A percentile compares a stretch with the other conserved stretches of the same genome.
These are phyloP conservation scores for Amazonetta brasiliensis DNA, from an alignment of 2,797 vertebrate genomes.

Conservation along the genomic window DNA sequence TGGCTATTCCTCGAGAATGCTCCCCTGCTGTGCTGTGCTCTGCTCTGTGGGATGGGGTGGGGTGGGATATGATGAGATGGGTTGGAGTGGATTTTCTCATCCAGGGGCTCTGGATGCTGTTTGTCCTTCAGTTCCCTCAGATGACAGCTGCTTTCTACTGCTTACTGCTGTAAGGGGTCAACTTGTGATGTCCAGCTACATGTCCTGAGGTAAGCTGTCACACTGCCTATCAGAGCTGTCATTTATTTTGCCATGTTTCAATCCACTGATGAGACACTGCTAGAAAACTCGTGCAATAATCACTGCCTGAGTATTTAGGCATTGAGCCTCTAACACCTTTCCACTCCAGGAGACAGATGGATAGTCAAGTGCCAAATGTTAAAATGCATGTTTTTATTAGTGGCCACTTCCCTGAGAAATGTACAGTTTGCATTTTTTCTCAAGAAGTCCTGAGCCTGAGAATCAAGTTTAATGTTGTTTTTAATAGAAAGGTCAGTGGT, in stretches of 20 bases:
- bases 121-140: neutral
- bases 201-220: neutral
- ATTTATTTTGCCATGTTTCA: neutral
- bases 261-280: neutral
- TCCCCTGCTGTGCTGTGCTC: neutral
- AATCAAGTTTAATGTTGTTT: conserved; percentile 47
- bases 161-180: neutral
- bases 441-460: conserved; percentile 43
- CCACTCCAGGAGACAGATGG: neutral
- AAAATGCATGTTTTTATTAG: neutral
- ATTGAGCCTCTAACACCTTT: neutral
- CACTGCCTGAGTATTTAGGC: neutral
- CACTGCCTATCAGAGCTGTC: neutral
- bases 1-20: neutral
- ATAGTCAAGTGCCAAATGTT: neutral
- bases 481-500: conserved; percentile 63
- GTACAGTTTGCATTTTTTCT: conserved; percentile 30
- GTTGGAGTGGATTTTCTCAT: neutral
- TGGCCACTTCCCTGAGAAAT: conserved; percentile 41
- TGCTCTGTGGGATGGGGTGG: neutral
- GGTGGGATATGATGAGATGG: neutral
- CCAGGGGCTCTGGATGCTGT: neutral
- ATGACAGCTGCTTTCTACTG: neutral
- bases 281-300: neutral
- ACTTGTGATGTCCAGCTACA: neutral